Evolutionary conservation across 2,888 invertebrate genomes (phyloP).

Genomic region (Phyllotreta striolata): DNA sequence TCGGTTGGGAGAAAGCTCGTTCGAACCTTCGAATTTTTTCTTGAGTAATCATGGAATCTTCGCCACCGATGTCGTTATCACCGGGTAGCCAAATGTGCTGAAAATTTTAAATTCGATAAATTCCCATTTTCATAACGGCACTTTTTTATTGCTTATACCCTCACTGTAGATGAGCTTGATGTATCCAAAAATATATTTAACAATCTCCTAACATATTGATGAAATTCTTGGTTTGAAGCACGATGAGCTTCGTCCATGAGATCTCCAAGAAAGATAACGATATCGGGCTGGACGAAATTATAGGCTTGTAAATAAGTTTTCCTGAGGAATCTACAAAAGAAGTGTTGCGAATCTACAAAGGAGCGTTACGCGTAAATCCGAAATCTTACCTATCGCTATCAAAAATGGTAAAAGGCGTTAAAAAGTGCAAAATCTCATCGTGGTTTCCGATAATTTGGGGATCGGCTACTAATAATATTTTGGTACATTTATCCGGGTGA

Average conservation of each 20-base stretch:
- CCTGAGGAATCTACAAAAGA: slow-evolving; percentile 73
- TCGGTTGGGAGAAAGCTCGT: slow-evolving; percentile 75
- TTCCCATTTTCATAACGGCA: too few relatives aligned
- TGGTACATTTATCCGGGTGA: slow-evolving; percentile 53
- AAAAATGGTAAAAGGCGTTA: slow-evolving; percentile 79
- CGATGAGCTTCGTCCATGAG: slow-evolving; percentile 93
- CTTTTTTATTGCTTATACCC: slow-evolving; percentile 47
- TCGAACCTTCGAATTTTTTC: slow-evolving; percentile 77
- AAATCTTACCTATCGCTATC: slow-evolving; percentile 84
- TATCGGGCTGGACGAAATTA: slow-evolving; percentile 78
- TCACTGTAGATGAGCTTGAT: slow-evolving; percentile 51
- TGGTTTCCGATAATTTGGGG: slow-evolving; percentile 90
- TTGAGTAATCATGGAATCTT: slow-evolving; percentile 75
- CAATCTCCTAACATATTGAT: slow-evolving; percentile 78
- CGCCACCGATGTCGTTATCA: slow-evolving; percentile 98
- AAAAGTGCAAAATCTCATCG: slow-evolving; percentile 71
- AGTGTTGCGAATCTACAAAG: not conserved
- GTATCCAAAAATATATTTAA: slow-evolving; percentile 68
- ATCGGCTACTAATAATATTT: slow-evolving; percentile 75
- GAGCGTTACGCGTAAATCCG: not conserved
- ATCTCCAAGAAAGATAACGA: slow-evolving; percentile 91
- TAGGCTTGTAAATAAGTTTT: slow-evolving; percentile 80
- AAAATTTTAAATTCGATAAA: slow-evolving; percentile 28
- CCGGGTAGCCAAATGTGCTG: slow-evolving; percentile 90
- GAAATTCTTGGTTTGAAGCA: slow-evolving; percentile 73